Base-by-base conservation (phyloP, 2,888 invertebrate species). In the Stictocephala bisonia region DNA sequence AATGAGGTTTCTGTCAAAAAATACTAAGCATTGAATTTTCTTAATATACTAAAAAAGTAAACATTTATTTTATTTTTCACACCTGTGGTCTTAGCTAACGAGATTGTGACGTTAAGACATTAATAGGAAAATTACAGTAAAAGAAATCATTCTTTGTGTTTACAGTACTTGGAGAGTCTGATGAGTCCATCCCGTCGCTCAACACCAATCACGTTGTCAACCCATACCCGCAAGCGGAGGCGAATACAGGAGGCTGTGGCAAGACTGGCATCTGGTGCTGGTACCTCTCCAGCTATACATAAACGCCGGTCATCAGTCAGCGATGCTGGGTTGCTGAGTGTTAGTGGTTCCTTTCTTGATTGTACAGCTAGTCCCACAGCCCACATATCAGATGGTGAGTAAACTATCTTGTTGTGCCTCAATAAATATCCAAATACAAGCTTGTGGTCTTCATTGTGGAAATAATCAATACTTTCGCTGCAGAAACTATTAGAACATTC, bases 321-420 rank as follows among this genome's bases (percentile, higher is more conserved):
- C 79, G 95, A 95, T 85, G 91, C 94, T 56, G 94, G 93, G 35
- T 87, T 93, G 74, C 87, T 95, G 73, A 94, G 94, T 78, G 90
- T 94, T 70, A 94, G 94, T 77, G 93, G 93, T 31, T 96, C 95
- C 80, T 92, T 96, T 84, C 88, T 97, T 77, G 97, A 97, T 83
- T 93, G 93, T 81, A 95, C 96, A 68, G 89, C 91, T 68, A 93
- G 93, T 84, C 94, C 94, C 1, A 93, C 40, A 2, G n/a, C 29
- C n/a, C 67, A 93, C 71, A 40, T 77, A 35, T 60, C 24, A 51
- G 76, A 77, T 73, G 76, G 78, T 77, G 73, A 75, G 76, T 68
- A n/a, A n/a, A n/a, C n/a, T n/a, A n/a, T n/a, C n/a, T n/a, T n/a
- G n/a, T n/a, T n/a, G n/a, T n/a, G n/a, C n/a, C n/a, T n/a, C n/a